Evolutionary conservation across 2,888 invertebrate species (phyloP).

Genomic region (Ectobius pallidus): DNA sequence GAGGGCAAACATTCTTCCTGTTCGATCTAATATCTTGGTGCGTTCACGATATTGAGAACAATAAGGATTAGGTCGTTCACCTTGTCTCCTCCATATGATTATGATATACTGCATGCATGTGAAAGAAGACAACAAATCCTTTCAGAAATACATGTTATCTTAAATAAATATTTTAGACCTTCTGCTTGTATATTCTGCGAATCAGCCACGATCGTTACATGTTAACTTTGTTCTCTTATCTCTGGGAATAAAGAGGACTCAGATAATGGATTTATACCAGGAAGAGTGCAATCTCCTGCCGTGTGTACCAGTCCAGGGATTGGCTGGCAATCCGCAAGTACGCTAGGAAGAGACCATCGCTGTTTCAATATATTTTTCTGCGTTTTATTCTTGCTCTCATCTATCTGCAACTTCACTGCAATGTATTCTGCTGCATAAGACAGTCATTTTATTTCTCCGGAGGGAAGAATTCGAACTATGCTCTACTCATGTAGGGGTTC

Average conservation of each 20-base stretch:
- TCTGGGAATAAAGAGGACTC: not conserved
- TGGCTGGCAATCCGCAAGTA: too few species aligned
- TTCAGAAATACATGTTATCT: constrained; percentile 9
- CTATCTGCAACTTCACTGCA: too few species aligned
- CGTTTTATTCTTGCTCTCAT: too few species aligned
- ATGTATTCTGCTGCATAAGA: too few species aligned
- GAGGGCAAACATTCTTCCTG: not conserved
- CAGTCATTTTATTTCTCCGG: too few species aligned
- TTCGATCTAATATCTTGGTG: not conserved
- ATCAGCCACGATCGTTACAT: not conserved
- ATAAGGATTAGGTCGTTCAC: not conserved
- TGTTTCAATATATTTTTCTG: too few species aligned
- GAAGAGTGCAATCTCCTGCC: not conserved
- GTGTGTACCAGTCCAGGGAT: not conserved
- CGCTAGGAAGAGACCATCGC: too few species aligned
- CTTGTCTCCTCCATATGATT: not conserved
- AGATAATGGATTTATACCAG: not conserved
- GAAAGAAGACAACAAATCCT: constrained; percentile 1
- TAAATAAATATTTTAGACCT: not conserved
- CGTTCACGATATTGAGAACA: not conserved
- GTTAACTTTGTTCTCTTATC: not conserved
- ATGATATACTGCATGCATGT: too few species aligned
- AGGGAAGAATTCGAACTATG: too few species aligned
- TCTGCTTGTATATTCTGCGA: not conserved
- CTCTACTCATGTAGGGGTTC: too few species aligned